phyloP scores from a whole-genome alignment of 2,888 invertebrate genomes.

The Drosophila ustulata region DNA sequence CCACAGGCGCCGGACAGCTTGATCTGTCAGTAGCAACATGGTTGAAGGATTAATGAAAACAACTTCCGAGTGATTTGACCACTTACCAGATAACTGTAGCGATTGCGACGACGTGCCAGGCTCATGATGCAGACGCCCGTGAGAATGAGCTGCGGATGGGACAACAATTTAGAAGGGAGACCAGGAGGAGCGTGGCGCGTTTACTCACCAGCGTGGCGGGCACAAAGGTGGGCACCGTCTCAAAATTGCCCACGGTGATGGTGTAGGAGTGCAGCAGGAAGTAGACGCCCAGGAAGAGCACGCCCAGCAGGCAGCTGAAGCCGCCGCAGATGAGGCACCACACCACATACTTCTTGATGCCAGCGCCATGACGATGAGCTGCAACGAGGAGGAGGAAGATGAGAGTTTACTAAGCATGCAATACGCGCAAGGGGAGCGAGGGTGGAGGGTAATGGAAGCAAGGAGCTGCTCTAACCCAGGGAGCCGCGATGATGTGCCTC shows the following conservation, averaged over 20 bases:
- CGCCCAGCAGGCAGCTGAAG: constrained; percentile 90
- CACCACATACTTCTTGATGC: constrained; percentile 90
- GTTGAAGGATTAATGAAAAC: background rate
- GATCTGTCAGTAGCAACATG: constrained; percentile 87
- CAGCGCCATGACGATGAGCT: constrained; percentile 84
- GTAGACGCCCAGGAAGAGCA: constrained; percentile 91
- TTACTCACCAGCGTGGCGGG: constrained; percentile 94
- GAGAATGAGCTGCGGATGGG: constrained; percentile 89
- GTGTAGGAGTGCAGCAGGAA: constrained; percentile 91
- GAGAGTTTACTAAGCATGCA: background rate
- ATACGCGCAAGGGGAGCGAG: background rate
- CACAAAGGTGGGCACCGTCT: constrained; percentile 97
- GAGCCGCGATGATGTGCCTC: constrained; percentile 78
- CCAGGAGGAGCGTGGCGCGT: background rate
- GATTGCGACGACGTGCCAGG: constrained; percentile 92
- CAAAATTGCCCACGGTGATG: constrained; percentile 90
- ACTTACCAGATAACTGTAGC: constrained; percentile 95
- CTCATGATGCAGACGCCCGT: constrained; percentile 95
- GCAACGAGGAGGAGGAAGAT: constrained; percentile 38
- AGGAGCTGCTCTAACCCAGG: constrained; percentile 44
- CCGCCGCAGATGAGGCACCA: constrained; percentile 92
- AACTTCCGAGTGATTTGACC: background rate
- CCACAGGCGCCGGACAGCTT: constrained; percentile 95
- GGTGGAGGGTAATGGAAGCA: background rate
- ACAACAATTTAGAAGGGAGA: constrained; percentile 66